phyloP scores from a whole-genome alignment of 2,113 vertebrate species.

The Cavia porcellus region DNA sequence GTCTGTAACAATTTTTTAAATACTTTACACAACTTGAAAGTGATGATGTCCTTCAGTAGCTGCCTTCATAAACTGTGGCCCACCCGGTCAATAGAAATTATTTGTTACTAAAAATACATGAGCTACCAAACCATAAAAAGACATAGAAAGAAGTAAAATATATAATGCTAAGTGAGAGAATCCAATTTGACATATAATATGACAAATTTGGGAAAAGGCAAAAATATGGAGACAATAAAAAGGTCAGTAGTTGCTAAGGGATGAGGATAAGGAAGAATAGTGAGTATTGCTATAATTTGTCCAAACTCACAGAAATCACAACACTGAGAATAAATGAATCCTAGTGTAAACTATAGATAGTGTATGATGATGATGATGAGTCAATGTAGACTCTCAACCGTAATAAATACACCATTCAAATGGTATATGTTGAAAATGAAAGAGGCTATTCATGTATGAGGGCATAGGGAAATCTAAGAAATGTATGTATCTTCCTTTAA shows the following conservation, averaged over 20 bases:
- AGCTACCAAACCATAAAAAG: background rate
- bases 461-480: background rate
- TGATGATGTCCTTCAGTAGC: background rate
- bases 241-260: background rate
- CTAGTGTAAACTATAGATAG: background rate
- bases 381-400: background rate
- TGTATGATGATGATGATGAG: background rate
- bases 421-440: background rate
- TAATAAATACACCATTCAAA: background rate
- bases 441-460: background rate
- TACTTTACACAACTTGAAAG: background rate
- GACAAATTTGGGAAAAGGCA: background rate
- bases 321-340: background rate
- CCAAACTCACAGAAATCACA: background rate
- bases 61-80: background rate
- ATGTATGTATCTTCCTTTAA: no score
- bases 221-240: background rate
- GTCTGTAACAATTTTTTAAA: background rate
- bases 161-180: background rate
- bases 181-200: no score
- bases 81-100: background rate
- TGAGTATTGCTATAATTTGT: background rate
- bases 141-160: background rate
- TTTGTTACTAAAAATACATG: background rate
- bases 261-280: background rate